phyloP scores from a whole-genome alignment of 2,888 invertebrate species.

The Drosophila planitibia region DNA sequence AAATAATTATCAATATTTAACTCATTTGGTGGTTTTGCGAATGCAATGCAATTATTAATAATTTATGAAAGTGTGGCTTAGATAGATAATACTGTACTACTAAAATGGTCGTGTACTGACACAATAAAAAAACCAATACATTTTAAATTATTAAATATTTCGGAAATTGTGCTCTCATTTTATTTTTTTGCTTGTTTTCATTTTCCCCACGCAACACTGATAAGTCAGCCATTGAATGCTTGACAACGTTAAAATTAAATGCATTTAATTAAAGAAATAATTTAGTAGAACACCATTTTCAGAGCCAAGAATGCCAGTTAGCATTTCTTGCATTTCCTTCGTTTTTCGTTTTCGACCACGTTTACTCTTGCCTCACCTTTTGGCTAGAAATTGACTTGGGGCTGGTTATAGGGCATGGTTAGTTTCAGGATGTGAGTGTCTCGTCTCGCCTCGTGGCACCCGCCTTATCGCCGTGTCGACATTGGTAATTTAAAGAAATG shows the following conservation, averaged over 20 bases:
- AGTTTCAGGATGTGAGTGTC: conserved; percentile 61
- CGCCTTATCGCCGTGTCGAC: conserved; percentile 69
- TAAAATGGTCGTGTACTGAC: neutral
- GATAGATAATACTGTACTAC: conserved; percentile 46
- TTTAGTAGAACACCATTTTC: conserved; percentile 58
- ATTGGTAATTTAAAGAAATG: conserved; percentile 70
- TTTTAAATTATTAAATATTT: conserved; percentile 15
- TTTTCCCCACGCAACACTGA: conserved; percentile 34
- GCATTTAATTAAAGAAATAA: conserved; percentile 76
- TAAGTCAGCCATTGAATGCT: conserved; percentile 51
- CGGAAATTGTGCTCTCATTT: conserved; percentile 6
- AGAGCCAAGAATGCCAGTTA: conserved; percentile 20
- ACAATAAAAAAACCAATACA: neutral
- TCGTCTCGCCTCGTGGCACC: conserved; percentile 34
- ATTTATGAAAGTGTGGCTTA: conserved; percentile 70
- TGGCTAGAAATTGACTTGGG: conserved; percentile 39
- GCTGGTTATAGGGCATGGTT: conserved; percentile 28
- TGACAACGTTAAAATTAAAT: conserved; percentile 69
- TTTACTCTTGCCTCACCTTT: conserved; percentile 41
- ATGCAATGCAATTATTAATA: conserved; percentile 64
- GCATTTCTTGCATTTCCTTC: conserved; percentile 49
- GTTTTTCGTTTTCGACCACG: conserved; percentile 22
- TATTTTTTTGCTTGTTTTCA: neutral
- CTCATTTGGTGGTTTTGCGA: conserved; percentile 65
- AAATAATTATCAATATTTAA: conserved; percentile 80